Base-by-base conservation (phyloP, 1,140 invertebrate genomes). In the Drosophila parabipectinata region DNA sequence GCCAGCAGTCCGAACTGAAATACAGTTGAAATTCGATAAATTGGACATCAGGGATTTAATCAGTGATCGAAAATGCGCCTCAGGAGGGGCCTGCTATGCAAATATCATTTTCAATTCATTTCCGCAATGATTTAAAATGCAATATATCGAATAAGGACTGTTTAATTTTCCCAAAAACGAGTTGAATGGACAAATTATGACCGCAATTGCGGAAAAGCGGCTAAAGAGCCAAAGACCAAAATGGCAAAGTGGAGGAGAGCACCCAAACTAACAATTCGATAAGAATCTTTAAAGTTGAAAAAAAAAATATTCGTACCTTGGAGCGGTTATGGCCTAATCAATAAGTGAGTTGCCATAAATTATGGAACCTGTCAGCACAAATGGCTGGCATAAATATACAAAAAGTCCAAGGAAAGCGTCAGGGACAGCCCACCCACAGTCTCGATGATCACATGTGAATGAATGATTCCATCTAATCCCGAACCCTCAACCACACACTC, bases 271-370 rank as follows among this genome's bases (percentile, higher is more conserved):
- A 28, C 67, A 24, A 4, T 56, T 21, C 60, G 79, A 82, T 83
- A 75, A 57, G 34, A 55, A 83, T 83, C 64, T 83, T 61, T 56
- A 60, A 79, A 62, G 50, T 45, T 52, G 44, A 44, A 57, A 21
- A 44, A 57, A 21, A 21, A 45, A 28, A 15, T 21, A 45, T 28
- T 39, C 50, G 64, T 59, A 79, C 77, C 72, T 76, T 37, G 30
- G 26, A 56, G 41, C 24, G 51, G n/a, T 48, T 39, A 5, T 15
- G 51, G 18, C 67, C 48, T 82, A 85, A 85, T 85, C 82, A 85
- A 85, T 85, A 87, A 85, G 83, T 82, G 82, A 64, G 56, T 51
- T 26, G 50, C 66, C 83, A 85, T 85, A 85, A 85, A 87, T 87
- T 87, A 81, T 87, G 79, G 62, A 28, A 75, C 52, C 82, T 85